phyloP scores from a whole-genome alignment of 2,113 vertebrate genomes.

The Pionites leucogaster region DNA sequence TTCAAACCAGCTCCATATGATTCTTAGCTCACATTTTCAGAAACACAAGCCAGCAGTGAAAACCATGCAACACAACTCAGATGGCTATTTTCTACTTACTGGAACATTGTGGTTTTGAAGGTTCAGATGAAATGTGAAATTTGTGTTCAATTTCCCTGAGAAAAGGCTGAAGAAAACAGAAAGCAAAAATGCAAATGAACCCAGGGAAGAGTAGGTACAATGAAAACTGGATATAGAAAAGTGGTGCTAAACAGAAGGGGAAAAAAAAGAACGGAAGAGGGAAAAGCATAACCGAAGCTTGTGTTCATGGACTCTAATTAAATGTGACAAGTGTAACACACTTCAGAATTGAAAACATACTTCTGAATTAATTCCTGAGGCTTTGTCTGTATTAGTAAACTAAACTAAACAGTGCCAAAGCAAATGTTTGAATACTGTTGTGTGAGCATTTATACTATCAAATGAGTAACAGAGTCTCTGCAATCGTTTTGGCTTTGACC shows the following conservation, averaged over 20 bases:
- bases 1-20: not conserved
- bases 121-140: not conserved
- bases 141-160: not conserved
- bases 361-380: conserved; percentile 5
- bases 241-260: not conserved
- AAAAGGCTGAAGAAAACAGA: not conserved
- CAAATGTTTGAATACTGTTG: not conserved
- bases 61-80: not conserved
- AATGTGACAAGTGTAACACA: not conserved
- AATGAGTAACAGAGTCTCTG: not conserved
- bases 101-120: not conserved
- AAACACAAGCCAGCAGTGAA: not conserved
- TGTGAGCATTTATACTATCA: not conserved
- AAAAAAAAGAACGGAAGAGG: not conserved
- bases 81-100: not conserved
- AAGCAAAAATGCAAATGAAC: not conserved
- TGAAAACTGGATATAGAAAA: not conserved
- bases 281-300: not conserved
- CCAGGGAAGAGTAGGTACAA: not conserved
- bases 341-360: not conserved
- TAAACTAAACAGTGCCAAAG: not conserved
- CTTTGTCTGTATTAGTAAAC: not conserved
- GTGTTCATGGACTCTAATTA: not conserved
- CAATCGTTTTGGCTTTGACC: not conserved
- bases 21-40: not conserved